Percentiles rank a stretch among this genome's conserved stretches.
Conservation (phyloP, 2,888 invertebrate species). For the Dysmachus trigonus region DNA sequence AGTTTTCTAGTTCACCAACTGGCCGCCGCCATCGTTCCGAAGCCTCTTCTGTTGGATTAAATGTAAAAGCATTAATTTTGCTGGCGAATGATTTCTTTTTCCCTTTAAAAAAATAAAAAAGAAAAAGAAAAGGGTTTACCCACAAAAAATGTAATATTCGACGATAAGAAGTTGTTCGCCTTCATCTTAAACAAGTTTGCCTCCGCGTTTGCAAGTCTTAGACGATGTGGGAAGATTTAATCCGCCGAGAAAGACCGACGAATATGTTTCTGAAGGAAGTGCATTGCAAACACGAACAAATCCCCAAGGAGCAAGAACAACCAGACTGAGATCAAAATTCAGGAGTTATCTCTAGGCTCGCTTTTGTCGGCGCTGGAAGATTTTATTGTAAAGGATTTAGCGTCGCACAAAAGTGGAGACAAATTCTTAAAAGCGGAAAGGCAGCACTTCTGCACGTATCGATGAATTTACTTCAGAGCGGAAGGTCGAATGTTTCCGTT, state of each 20-base stretch:
- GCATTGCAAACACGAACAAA: background rate
- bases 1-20: background rate
- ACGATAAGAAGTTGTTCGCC: background rate
- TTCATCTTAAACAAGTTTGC: background rate
- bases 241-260: background rate
- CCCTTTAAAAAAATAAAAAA: background rate
- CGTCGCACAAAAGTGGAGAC: background rate
- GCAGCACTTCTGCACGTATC: background rate
- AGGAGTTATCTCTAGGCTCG: background rate
- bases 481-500: background rate
- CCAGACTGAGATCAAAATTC: background rate
- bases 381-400: conserved; percentile 6
- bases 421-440: background rate
- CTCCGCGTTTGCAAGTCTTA: background rate
- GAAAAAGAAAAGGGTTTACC: too few relatives aligned
- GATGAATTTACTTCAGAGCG: background rate
- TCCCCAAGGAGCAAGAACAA: background rate
- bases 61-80: background rate
- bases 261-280: background rate
- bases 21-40: background rate
- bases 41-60: background rate
- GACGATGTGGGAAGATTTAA: background rate
- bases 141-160: background rate
- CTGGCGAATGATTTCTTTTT: background rate
- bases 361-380: background rate